Evolutionary conservation across 2,113 vertebrate species (phyloP).

Genomic region (Leptosomus discolor): DNA sequence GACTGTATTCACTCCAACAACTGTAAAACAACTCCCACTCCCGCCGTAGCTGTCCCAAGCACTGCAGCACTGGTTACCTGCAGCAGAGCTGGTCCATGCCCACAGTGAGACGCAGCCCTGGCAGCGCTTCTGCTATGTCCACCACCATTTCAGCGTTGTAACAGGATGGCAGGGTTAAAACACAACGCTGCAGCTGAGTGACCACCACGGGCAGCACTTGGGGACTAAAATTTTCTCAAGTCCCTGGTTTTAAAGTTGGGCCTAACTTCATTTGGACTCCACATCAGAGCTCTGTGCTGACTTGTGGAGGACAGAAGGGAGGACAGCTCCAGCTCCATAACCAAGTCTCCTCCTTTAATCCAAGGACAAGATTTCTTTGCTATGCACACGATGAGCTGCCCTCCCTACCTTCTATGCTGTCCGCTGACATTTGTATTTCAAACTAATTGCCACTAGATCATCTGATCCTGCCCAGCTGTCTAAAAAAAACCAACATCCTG

Average conservation of each 20-base stretch:
- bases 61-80: neutral
- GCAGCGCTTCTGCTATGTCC: neutral
- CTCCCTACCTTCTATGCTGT: neutral
- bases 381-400: neutral
- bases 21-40: neutral
- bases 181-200: neutral
- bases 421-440: neutral
- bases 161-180: neutral
- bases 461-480: neutral
- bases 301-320: fast-evolving
- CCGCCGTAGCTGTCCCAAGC: fast-evolving
- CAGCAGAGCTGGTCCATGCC: neutral
- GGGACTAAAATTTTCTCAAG: neutral
- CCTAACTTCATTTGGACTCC: neutral
- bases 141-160: neutral
- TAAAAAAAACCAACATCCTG: neutral
- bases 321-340: neutral
- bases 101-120: fast-evolving
- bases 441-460: neutral
- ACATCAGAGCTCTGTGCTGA: neutral
- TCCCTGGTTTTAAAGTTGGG: neutral
- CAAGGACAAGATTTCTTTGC: neutral
- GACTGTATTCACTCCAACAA: neutral
- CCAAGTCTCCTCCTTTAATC: neutral
- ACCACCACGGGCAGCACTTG: neutral